Conservation (phyloP, 2,888 invertebrate genomes). For the Clanis bilineata region DNA sequence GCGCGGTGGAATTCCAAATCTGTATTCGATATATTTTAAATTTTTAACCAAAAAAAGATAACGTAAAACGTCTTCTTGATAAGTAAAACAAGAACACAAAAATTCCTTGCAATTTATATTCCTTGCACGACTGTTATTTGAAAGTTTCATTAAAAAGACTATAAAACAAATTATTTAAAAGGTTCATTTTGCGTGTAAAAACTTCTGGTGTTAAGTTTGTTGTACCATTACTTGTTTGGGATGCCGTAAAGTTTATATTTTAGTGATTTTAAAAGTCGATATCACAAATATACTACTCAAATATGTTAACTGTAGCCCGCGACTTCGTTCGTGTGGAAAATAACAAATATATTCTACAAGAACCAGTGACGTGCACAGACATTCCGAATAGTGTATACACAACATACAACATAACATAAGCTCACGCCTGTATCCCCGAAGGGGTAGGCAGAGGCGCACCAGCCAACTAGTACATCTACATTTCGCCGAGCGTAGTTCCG, state of each 20-base stretch:
- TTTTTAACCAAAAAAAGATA: not conserved
- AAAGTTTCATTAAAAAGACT: conserved; percentile 6
- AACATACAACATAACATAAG: no score
- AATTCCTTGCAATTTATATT: not conserved
- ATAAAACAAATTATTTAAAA: conserved; percentile 13
- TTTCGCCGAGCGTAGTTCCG: no score
- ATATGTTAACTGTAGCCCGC: no score
- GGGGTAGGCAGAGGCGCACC: no score
- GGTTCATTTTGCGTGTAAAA: not conserved
- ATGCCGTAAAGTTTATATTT: not conserved
- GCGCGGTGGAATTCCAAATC: not conserved
- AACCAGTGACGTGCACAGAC: no score
- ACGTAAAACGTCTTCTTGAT: not conserved
- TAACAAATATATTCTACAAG: no score
- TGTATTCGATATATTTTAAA: not conserved
- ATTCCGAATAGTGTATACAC: no score
- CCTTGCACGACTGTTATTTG: not conserved
- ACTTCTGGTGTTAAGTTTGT: conserved; percentile 1
- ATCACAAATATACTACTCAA: no score
- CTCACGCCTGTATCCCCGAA: no score
- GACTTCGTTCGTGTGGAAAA: no score
- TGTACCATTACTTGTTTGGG: not conserved
- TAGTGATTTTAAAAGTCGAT: not conserved
- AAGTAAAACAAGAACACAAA: not conserved
- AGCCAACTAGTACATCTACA: no score